Conservation (phyloP, 1,140 invertebrate genomes). For the Phortica variegata region DNA sequence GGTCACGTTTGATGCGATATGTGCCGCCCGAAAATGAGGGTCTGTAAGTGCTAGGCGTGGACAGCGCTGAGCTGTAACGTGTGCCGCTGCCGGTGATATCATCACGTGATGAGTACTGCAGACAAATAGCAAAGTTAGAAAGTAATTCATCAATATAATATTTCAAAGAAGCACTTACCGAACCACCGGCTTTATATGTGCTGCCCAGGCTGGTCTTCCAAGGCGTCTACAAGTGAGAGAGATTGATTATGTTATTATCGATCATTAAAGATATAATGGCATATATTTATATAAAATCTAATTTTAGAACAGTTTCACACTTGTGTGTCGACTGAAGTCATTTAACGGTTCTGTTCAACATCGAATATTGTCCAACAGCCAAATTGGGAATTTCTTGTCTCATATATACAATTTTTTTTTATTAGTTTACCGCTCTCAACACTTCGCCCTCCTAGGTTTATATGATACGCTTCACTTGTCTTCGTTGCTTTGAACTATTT, state of each 20-base stretch:
- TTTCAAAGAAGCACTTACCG: constrained; percentile 22
- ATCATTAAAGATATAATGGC: too few relatives aligned
- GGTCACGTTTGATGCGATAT: constrained; percentile 47
- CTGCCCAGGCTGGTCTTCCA: constrained; percentile 44
- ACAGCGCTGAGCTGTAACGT: constrained; percentile 36
- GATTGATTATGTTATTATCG: too few relatives aligned
- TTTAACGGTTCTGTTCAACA: too few relatives aligned
- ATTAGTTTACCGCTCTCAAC: too few relatives aligned
- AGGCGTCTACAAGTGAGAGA: constrained; percentile 27
- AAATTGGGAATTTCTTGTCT: too few relatives aligned
- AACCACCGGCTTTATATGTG: constrained; percentile 38
- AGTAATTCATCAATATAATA: neutral
- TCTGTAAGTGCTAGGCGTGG: constrained; percentile 45
- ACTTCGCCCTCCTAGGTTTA: neutral
- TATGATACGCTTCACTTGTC: constrained; percentile 2
- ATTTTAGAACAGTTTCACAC: too few relatives aligned
- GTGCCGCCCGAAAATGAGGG: constrained; percentile 54
- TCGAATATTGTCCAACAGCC: too few relatives aligned
- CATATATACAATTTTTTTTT: too few relatives aligned
- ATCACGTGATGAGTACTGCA: constrained; percentile 37
- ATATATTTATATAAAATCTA: too few relatives aligned
- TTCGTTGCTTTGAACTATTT: constrained; percentile 31
- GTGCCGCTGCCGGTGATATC: constrained; percentile 27
- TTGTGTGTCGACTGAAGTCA: too few relatives aligned
- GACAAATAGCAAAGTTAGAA: neutral